phyloP scores from a whole-genome alignment of 2,797 vertebrate genomes.

The Podarcis siculus region DNA sequence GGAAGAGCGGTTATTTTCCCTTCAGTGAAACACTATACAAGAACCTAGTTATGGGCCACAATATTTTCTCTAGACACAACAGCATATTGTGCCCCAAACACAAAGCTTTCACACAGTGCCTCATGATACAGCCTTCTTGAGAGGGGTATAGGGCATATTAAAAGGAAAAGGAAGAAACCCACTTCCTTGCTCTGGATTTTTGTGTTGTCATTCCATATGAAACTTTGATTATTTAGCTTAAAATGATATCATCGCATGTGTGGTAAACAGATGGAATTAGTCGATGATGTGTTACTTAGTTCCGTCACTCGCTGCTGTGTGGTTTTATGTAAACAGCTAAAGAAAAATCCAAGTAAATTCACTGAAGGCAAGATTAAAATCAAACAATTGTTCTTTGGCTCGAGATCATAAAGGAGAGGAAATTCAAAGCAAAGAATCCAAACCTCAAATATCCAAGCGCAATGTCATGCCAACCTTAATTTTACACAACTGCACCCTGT shows the following conservation, averaged over 20 bases:
- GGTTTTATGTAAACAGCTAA: slow-evolving; percentile 55
- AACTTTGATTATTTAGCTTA: slow-evolving; percentile 43
- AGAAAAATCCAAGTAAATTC: slow-evolving; percentile 55
- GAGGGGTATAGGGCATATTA: slow-evolving; percentile 36
- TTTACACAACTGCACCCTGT: slow-evolving; percentile 65
- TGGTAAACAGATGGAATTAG: slow-evolving; percentile 56
- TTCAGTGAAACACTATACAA: neutral
- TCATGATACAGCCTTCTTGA: slow-evolving; percentile 27
- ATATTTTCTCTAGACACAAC: neutral
- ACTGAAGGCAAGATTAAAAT: slow-evolving; percentile 67
- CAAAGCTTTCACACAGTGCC: slow-evolving; percentile 18
- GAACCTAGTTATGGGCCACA: neutral
- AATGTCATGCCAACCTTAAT: slow-evolving; percentile 60
- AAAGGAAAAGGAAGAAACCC: neutral
- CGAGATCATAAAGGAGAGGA: slow-evolving; percentile 65
- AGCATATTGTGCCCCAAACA: neutral
- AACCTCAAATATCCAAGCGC: slow-evolving; percentile 68
- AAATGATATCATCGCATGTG: slow-evolving; percentile 60
- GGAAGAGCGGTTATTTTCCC: neutral
- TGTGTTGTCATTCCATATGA: slow-evolving; percentile 44
- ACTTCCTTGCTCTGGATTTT: slow-evolving; percentile 46
- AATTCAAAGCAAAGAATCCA: slow-evolving; percentile 67
- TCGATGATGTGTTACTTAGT: slow-evolving; percentile 57
- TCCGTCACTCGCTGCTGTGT: slow-evolving; percentile 54
- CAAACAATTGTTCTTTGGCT: slow-evolving; percentile 65